Evolutionary conservation across 2,888 invertebrate genomes (phyloP).

Genomic region (Plebejus anna): DNA sequence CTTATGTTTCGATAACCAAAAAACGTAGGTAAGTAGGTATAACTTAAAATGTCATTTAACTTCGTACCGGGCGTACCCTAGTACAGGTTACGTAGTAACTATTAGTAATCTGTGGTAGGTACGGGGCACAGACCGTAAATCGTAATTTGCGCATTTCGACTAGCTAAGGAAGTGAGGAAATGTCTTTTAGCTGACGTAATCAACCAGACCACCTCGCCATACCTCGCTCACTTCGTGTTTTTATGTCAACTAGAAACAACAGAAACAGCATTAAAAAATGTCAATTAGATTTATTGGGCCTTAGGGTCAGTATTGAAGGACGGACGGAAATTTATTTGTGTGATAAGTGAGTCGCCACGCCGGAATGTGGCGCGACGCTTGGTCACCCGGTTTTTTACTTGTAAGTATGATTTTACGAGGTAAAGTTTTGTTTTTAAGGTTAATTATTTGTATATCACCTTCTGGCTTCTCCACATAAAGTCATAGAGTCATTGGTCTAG

Average conservation of each 20-base stretch:
- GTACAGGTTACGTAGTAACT: too few species aligned
- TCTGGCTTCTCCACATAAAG: too few species aligned
- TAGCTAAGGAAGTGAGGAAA: background rate
- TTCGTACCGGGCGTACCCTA: too few species aligned
- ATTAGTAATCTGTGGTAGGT: too few species aligned
- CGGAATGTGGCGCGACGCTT: conserved; percentile 46
- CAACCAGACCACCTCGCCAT: background rate
- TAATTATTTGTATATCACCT: background rate
- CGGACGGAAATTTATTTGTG: conserved; percentile 48
- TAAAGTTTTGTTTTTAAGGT: background rate
- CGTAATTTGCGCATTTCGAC: too few species aligned
- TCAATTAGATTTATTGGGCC: conserved; percentile 22
- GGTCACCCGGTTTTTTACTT: conserved; percentile 24
- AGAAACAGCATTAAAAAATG: conserved; percentile 6
- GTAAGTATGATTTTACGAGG: background rate
- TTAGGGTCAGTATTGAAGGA: conserved; percentile 32
- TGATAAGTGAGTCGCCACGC: conserved; percentile 51
- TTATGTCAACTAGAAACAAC: background rate
- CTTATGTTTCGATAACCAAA: too few species aligned
- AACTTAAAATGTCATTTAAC: too few species aligned
- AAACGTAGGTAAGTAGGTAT: too few species aligned
- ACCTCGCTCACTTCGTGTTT: background rate
- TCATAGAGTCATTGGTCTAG: too few species aligned
- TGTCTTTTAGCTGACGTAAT: background rate
- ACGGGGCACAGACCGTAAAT: too few species aligned